phyloP scores from a whole-genome alignment of 2,888 invertebrate genomes.

The Hydrotaea diabolus region DNA sequence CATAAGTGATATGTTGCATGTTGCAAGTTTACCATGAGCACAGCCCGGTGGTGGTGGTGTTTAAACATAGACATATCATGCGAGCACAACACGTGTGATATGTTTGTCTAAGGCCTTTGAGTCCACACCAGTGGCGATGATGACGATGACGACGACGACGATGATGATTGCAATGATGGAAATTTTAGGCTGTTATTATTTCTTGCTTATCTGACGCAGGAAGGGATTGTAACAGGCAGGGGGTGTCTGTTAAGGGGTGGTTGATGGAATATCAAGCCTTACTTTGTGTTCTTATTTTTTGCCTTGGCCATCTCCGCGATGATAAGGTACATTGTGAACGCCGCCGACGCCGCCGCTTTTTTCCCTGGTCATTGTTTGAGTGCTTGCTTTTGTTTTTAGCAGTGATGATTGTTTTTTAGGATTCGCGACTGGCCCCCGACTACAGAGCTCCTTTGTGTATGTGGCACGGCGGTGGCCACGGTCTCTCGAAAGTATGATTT shows the following conservation, averaged over 20 bases:
- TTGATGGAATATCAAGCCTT: background rate
- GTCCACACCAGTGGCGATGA: constrained; percentile 13
- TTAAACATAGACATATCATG: too few relatives aligned
- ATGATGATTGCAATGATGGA: constrained; percentile 59
- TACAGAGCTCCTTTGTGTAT: background rate
- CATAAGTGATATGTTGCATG: constrained; percentile 20
- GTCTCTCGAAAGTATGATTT: constrained; percentile 17
- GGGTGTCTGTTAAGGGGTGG: background rate
- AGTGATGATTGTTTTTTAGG: constrained; percentile 22
- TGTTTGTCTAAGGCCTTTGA: constrained; percentile 46
- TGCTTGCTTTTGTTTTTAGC: background rate
- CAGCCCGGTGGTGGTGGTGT: too few relatives aligned
- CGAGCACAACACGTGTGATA: background rate
- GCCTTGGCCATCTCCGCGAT: background rate
- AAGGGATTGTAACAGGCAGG: background rate
- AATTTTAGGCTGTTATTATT: constrained; percentile 53
- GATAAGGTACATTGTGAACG: constrained; percentile 16
- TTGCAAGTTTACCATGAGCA: constrained; percentile 3
- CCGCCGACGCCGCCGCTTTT: background rate
- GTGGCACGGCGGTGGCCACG: too few relatives aligned
- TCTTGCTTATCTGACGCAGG: constrained; percentile 52
- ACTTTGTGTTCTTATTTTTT: background rate
- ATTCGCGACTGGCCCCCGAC: constrained; percentile 2
- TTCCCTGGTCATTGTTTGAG: constrained; percentile 10
- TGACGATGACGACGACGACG: background rate